phyloP scores from a whole-genome alignment of 2,113 vertebrate species.

The Strix uralensis region DNA sequence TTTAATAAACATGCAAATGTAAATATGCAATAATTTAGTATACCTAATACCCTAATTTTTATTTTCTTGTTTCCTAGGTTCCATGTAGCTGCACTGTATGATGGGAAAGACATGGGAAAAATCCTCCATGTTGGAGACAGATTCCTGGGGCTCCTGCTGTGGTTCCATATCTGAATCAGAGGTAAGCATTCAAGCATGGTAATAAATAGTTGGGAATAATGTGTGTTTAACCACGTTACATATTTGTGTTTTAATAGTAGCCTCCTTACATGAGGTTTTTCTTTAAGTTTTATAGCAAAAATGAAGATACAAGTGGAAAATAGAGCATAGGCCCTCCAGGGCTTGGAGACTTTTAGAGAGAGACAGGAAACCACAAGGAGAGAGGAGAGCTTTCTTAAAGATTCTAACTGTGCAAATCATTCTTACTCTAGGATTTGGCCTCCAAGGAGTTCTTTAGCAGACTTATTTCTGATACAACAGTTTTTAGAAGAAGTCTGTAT shows the following conservation, averaged over 20 bases:
- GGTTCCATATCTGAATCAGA: background rate
- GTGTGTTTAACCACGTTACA: background rate
- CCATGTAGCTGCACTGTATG: background rate
- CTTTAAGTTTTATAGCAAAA: background rate
- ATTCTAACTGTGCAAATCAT: background rate
- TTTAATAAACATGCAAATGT: background rate
- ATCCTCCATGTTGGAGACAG: background rate
- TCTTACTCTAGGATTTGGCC: background rate
- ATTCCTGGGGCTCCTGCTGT: background rate
- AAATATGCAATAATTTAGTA: background rate
- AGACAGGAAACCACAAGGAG: background rate
- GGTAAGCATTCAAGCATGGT: background rate
- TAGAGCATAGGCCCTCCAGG: background rate
- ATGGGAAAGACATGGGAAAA: background rate
- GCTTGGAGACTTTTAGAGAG: background rate
- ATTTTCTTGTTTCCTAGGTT: background rate
- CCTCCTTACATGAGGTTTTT: background rate
- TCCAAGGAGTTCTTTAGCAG: background rate
- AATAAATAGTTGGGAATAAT: background rate
- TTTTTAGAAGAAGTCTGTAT: background rate
- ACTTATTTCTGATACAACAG: background rate
- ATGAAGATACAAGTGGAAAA: background rate
- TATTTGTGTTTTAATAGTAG: background rate
- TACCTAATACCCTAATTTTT: background rate
- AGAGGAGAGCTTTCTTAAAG: background rate